Evolutionary conservation across 2,797 vertebrate species (phyloP).

Genomic region (Pseudochromis fuscus): DNA sequence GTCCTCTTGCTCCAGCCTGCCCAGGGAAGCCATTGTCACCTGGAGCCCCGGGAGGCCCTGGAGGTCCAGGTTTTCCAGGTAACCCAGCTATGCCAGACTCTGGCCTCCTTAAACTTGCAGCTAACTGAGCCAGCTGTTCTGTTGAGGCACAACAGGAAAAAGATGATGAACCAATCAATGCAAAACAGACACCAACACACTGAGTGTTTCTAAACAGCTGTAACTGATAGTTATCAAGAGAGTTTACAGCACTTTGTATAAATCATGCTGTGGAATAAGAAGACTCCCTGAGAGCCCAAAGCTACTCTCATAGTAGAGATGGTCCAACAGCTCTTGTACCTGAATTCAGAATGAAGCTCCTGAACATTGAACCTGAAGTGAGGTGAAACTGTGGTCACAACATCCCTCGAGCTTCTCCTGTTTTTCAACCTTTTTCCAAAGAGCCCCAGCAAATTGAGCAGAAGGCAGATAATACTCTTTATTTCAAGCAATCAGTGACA

Average conservation of each 20-base stretch:
- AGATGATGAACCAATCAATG: constrained; percentile 2
- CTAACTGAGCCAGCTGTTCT: constrained; percentile 97
- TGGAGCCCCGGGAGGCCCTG: constrained; percentile 88
- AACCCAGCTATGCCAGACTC: constrained; percentile 93
- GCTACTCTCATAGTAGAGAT: constrained; percentile 25
- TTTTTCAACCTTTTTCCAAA: constrained; percentile 57
- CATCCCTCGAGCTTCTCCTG: constrained; percentile 52
- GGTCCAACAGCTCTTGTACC: constrained; percentile 27
- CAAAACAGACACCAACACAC: neutral
- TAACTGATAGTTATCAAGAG: constrained; percentile 7
- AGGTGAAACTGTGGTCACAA: constrained; percentile 67
- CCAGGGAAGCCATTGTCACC: constrained; percentile 96
- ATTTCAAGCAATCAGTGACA: constrained; percentile 60
- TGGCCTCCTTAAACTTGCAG: constrained; percentile 94
- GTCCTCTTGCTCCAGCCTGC: constrained; percentile 91
- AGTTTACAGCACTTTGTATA: constrained; percentile 28
- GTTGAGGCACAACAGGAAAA: constrained; percentile 62
- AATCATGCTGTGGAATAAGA: constrained; percentile 26
- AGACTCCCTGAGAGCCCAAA: constrained; percentile 47
- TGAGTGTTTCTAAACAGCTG: constrained; percentile 21
- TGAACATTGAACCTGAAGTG: constrained; percentile 10
- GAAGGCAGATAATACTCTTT: constrained; percentile 66
- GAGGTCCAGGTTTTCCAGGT: constrained; percentile 92
- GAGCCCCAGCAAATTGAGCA: constrained; percentile 61
- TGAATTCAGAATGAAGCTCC: constrained; percentile 37